Conservation (phyloP, 2,113 vertebrate genomes). For the Thomomys bottae region DNA sequence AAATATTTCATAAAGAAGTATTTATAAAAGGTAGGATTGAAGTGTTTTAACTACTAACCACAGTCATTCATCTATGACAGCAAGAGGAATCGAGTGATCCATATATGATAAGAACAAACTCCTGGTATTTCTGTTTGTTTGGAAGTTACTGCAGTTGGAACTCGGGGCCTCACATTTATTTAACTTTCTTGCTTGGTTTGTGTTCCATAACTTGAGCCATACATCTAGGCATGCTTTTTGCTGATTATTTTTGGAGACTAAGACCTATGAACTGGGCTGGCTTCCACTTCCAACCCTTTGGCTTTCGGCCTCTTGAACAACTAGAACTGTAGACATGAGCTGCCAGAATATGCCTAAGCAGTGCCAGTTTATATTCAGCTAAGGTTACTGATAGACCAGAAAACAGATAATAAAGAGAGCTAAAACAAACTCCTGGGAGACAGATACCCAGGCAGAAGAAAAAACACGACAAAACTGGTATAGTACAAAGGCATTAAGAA, state of each 20-base stretch:
- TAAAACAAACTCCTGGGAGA: not conserved
- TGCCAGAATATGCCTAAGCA: not conserved
- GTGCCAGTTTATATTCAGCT: not conserved
- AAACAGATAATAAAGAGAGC: not conserved
- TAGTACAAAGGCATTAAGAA: not conserved
- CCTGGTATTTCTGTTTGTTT: too few relatives aligned
- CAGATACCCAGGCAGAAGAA: not conserved
- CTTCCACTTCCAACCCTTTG: too few relatives aligned
- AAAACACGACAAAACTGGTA: not conserved
- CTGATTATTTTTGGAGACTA: too few relatives aligned
- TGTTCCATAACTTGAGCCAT: too few relatives aligned
- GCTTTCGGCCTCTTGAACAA: too few relatives aligned
- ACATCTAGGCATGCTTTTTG: too few relatives aligned
- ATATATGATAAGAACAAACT: not conserved
- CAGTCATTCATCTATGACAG: not conserved
- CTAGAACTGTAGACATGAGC: too few relatives aligned
- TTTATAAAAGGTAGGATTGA: too few relatives aligned
- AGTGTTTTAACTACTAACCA: not conserved
- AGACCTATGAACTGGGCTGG: too few relatives aligned
- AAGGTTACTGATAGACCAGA: not conserved
- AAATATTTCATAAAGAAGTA: conserved; percentile 7
- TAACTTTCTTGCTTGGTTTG: too few relatives aligned
- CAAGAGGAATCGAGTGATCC: not conserved
- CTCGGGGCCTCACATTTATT: too few relatives aligned
- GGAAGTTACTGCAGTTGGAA: too few relatives aligned